phyloP scores from a whole-genome alignment of 2,113 vertebrate genomes.

The Dunckerocampus dactyliophorus region DNA sequence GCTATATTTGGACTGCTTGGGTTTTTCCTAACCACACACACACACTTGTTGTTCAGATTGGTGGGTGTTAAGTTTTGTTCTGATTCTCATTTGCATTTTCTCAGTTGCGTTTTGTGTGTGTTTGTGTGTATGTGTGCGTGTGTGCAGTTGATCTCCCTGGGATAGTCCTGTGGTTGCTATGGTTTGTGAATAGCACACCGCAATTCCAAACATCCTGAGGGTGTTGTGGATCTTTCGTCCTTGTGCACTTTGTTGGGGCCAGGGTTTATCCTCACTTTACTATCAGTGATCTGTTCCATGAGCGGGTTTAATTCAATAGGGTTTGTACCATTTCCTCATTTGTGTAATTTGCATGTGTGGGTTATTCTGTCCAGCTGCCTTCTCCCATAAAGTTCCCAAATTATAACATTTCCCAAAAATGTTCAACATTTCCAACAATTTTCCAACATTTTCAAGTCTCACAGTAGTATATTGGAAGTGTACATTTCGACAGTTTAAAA shows the following conservation, averaged over 20 bases:
- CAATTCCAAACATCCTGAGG: conserved; percentile 41
- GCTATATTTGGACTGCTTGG: conserved; percentile 60
- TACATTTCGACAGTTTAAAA: no score
- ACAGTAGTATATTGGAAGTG: no score
- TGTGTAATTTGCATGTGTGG: background rate
- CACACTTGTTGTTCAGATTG: conserved; percentile 52
- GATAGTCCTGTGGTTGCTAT: conserved; percentile 57
- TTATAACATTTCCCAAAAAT: no score
- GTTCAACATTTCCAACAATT: no score
- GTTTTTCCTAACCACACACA: conserved; percentile 58
- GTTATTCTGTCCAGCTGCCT: background rate
- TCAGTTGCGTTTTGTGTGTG: conserved; percentile 18
- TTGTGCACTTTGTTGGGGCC: conserved; percentile 11
- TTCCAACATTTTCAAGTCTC: no score
- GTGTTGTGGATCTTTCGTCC: conserved; percentile 23
- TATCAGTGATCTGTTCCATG: conserved; percentile 22
- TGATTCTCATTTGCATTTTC: conserved; percentile 47
- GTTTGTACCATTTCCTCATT: background rate
- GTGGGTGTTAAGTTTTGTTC: conserved; percentile 46
- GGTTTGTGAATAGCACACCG: conserved; percentile 48
- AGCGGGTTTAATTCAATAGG: conserved; percentile 13
- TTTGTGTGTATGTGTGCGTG: conserved; percentile 7
- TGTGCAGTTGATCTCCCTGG: conserved; percentile 19
- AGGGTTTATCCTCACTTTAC: conserved; percentile 33
- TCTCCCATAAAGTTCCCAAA: background rate